phyloP scores from a whole-genome alignment of 2,888 invertebrate species.

The Agrochola macilenta region DNA sequence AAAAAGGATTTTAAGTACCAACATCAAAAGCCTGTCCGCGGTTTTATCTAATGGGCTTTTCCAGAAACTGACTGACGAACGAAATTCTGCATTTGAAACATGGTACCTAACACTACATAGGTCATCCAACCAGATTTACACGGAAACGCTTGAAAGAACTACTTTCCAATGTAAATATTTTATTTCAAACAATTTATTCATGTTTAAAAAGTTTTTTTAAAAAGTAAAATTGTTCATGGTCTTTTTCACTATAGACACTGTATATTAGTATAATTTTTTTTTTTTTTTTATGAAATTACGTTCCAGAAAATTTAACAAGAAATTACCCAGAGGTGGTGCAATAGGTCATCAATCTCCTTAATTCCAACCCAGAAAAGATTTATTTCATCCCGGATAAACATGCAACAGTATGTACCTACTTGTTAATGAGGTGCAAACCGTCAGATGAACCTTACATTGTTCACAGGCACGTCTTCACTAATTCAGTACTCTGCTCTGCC shows the following conservation, averaged over 20 bases:
- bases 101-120: not conserved
- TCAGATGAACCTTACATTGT: slow-evolving; percentile 35
- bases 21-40: not conserved
- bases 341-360: too few species aligned
- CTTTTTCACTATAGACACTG: too few species aligned
- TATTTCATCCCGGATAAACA: not conserved
- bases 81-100: not conserved
- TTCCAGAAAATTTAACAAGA: too few species aligned
- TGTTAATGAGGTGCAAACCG: slow-evolving; percentile 38
- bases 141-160: not conserved
- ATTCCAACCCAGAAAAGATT: not conserved
- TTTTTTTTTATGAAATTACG: too few species aligned
- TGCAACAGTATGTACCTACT: not conserved
- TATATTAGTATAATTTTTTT: too few species aligned
- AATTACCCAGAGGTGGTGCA: too few species aligned
- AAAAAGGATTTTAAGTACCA: not conserved
- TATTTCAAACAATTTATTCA: not conserved
- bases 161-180: not conserved
- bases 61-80: not conserved
- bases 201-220: too few species aligned
- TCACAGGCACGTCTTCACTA: slow-evolving; percentile 44
- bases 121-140: not conserved
- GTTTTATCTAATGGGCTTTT: slow-evolving; percentile 2
- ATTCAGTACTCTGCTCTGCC: slow-evolving; percentile 37
- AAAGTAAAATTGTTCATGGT: too few species aligned